Base-by-base conservation (phyloP, 2,113 vertebrate genomes). In the Nipponia nippon region DNA sequence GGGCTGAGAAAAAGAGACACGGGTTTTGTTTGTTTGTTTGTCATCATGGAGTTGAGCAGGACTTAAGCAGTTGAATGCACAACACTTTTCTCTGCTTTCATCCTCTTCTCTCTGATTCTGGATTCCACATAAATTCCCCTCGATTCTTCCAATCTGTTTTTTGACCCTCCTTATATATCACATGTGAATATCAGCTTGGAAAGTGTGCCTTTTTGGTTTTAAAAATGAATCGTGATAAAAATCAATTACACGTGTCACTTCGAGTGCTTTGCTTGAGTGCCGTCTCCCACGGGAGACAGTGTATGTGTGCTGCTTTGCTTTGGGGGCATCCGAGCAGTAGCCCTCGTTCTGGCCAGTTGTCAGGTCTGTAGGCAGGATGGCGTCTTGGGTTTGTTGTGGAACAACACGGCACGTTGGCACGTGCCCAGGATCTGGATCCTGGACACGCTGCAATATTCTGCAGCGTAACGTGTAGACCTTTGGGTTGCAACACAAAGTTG, bases 11-110 rank as follows among this genome's bases (percentile, higher is more conserved):
- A 90, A 89, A 96, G 93, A 98, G 96, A 92, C 93, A 97, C 91
- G 65, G 96, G 94, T 88, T 97, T 96, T 98, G 95, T 98, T 98
- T 89, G 70, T 97, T 95, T 98, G 97, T 97, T 97, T 98, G 95
- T 98, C 86, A 85, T 98, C 92, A 47, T 62, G 73, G 97, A 98
- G 97, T 96, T 92, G 90, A 97, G 92, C 93, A 88, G 95, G 92
- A 94, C 70, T 95, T 86, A 70, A 84, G 89, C 86, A 94, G 76
- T 86, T 83, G 93, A 93, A 97, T 80, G 50, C 55, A 73, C 93
- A 89, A 83, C 87, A 71, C 83, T 96, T 84, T 66, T 29, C 89
- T 65, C 56, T 65, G 59, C 92, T 93, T 89, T 94, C 76, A 82
- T 80, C 70, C 62, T 71, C 73, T 70, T 63, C 70, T 42, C 89